Conservation (phyloP, 2,113 vertebrate species). For the Anseranas semipalmata region DNA sequence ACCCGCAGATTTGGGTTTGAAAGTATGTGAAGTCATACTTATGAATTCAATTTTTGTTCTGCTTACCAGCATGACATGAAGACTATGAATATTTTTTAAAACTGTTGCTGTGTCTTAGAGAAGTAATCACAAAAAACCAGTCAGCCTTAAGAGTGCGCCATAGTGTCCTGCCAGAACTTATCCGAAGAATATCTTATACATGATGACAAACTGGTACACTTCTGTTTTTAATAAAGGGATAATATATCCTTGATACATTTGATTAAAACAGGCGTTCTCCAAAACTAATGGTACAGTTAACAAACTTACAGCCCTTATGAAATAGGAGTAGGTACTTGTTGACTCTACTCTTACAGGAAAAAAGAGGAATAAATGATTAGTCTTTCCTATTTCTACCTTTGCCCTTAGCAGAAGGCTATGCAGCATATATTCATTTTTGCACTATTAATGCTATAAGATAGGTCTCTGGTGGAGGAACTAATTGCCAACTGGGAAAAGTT, state of each 20-base stretch:
- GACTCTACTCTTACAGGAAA: neutral
- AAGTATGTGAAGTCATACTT: accelerated
- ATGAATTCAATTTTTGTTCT: neutral
- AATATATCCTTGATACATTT: neutral
- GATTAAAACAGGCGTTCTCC: neutral
- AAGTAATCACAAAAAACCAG: neutral
- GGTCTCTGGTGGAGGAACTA: neutral
- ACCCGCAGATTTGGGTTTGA: neutral
- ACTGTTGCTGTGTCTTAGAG: neutral
- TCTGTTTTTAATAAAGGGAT: neutral
- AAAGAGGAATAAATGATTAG: neutral
- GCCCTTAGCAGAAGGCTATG: neutral
- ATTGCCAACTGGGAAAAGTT: neutral
- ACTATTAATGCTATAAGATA: neutral
- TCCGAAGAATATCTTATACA: neutral
- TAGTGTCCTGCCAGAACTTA: neutral
- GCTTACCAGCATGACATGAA: neutral
- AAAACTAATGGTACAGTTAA: neutral
- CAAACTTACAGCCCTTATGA: neutral
- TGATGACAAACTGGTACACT: neutral
- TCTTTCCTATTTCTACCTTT: neutral
- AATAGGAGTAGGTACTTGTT: neutral
- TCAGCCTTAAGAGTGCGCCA: neutral
- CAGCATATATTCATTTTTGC: neutral
- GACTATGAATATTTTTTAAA: neutral